Percentiles rank a stretch among this genome's conserved stretches.
phyloP scores from a whole-genome alignment of 2,888 invertebrate genomes.

The Drosophila ezoana region DNA sequence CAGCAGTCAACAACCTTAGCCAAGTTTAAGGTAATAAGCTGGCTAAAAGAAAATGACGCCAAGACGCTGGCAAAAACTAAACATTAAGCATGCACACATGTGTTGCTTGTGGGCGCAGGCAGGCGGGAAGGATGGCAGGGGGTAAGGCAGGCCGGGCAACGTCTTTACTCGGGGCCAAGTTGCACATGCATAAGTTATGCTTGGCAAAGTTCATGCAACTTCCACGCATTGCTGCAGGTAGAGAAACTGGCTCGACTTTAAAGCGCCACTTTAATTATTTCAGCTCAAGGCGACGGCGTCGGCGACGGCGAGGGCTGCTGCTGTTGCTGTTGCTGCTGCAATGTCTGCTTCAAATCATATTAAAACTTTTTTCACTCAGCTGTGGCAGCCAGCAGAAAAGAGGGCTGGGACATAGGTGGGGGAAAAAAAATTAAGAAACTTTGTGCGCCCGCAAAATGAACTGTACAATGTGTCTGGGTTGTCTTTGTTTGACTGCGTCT shows the following conservation, averaged over 20 bases:
- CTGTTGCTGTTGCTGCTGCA: constrained; percentile 6
- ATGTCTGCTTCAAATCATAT: constrained; percentile 76
- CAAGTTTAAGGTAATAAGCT: constrained; percentile 78
- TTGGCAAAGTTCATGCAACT: constrained; percentile 69
- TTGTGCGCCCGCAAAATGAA: constrained; percentile 76
- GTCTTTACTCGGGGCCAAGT: constrained; percentile 17
- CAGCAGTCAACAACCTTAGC: constrained; percentile 76
- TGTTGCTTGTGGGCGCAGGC: constrained; percentile 5
- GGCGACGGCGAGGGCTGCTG: constrained; percentile 7
- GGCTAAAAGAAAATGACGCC: constrained; percentile 47
- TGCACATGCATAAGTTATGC: constrained; percentile 72
- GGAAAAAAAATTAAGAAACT: constrained; percentile 74
- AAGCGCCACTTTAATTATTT: constrained; percentile 72
- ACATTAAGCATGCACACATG: constrained; percentile 56
- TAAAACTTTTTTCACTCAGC: constrained; percentile 62
- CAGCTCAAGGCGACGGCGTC: constrained; percentile 32
- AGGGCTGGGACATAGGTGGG: background rate
- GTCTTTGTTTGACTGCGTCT: constrained; percentile 53
- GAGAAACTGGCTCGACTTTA: constrained; percentile 43
- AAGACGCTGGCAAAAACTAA: constrained; percentile 59
- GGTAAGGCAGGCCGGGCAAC: background rate
- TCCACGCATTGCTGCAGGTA: constrained; percentile 33
- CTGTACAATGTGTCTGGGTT: constrained; percentile 66
- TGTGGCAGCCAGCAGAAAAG: constrained; percentile 10
- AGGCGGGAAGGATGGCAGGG: constrained; percentile 1